These are phyloP conservation scores for Hyperoplus lanceolatus DNA, from an alignment of 2,797 vertebrate genomes.

Conservation along the genomic window DNA sequence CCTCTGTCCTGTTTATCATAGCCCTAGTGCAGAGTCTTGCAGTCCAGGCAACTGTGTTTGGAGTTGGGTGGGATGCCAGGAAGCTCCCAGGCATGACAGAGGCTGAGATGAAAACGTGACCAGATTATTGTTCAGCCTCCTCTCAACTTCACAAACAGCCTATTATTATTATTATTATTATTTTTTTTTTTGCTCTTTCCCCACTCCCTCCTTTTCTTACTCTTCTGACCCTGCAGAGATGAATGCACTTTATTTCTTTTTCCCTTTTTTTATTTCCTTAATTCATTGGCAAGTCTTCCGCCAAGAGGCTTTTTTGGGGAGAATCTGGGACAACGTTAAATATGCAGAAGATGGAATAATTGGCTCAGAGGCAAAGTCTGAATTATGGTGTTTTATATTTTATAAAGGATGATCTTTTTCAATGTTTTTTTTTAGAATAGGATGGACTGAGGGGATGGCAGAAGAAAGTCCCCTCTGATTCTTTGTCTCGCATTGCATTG, in stretches of 20 bases:
- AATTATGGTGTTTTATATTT: conserved; percentile 18
- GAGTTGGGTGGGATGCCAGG: conserved; percentile 49
- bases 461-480: neutral
- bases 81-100: conserved; percentile 62
- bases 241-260: conserved; percentile 52
- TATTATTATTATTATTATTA: neutral
- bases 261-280: conserved; percentile 34
- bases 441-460: neutral
- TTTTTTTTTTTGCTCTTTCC: too few relatives aligned
- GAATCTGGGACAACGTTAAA: conserved; percentile 73
- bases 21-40: conserved; percentile 26
- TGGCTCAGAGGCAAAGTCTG: conserved; percentile 63
- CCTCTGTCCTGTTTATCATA: conserved; percentile 4
- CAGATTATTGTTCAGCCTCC: conserved; percentile 34
- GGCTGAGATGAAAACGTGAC: conserved; percentile 61
- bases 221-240: conserved; percentile 58
- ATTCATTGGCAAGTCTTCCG: conserved; percentile 55
- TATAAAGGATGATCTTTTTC: conserved; percentile 11
- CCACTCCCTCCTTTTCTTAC: conserved; percentile 9
- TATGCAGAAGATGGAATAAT: conserved; percentile 65
- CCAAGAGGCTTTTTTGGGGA: conserved; percentile 51
- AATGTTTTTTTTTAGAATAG: conserved; percentile 23
- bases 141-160: conserved; percentile 45
- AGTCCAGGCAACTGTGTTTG: conserved; percentile 32
- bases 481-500: conserved; percentile 9